Evolutionary conservation across 2,797 vertebrate genomes (phyloP).

Genomic region (Sebastes taczanowskii): DNA sequence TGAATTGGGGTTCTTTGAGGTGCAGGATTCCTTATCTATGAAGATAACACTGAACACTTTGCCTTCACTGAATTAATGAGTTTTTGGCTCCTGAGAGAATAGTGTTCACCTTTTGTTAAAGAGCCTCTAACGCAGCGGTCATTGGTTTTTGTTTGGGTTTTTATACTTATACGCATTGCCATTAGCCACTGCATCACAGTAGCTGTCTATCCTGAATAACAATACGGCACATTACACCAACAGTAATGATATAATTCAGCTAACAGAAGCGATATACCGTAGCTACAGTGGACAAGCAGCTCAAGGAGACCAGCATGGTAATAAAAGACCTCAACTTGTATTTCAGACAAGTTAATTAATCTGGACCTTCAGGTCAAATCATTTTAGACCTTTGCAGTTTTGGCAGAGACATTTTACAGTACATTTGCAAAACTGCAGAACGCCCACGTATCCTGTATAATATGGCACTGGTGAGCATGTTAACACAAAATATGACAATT

Average conservation of each 20-base stretch:
- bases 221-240: neutral
- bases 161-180: neutral
- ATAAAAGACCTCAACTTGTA: neutral
- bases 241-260: neutral
- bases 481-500: neutral
- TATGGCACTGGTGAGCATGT: neutral
- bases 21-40: slow-evolving; percentile 50
- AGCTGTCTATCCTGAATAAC: neutral
- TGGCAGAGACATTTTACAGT: neutral
- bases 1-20: slow-evolving; percentile 43
- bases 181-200: neutral
- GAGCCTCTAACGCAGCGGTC: neutral
- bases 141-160: neutral
- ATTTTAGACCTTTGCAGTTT: neutral
- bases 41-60: slow-evolving; percentile 51
- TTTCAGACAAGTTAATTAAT: neutral
- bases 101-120: slow-evolving; percentile 18
- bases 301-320: neutral
- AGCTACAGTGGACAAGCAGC: neutral
- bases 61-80: slow-evolving; percentile 54
- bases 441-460: neutral
- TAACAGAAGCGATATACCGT: no score
- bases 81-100: slow-evolving; percentile 36
- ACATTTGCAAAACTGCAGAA: neutral
- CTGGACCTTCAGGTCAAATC: neutral